Percentiles rank a stretch among this genome's conserved stretches.
Conservation (phyloP, 2,113 vertebrate species). For the Manacus vitellinus region DNA sequence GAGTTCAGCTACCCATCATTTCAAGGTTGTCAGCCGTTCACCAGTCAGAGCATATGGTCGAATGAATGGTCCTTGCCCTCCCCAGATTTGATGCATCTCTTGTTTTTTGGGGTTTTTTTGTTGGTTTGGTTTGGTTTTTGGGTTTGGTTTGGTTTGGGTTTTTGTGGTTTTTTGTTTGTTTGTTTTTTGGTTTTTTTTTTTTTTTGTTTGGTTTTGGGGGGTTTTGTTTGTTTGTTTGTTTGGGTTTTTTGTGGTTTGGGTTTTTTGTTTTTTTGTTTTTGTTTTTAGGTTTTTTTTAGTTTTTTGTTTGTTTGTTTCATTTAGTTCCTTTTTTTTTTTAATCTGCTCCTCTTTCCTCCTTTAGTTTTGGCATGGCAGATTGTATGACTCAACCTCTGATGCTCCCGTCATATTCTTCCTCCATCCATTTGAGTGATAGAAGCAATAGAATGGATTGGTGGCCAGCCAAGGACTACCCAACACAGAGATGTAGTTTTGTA, state of each 20-base stretch:
- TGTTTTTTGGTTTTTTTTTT: neutral
- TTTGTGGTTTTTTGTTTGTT: neutral
- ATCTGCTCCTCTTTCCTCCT: neutral
- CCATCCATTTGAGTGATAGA: neutral
- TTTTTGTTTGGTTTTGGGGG: too few species aligned
- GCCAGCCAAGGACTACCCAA: neutral
- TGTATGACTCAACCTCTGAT: fast-evolving
- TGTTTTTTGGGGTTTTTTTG: neutral
- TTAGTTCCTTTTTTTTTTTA: neutral
- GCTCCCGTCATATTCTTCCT: fast-evolving
- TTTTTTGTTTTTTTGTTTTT: too few species aligned
- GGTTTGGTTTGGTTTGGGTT: neutral
- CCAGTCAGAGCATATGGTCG: neutral
- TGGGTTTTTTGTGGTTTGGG: too few species aligned
- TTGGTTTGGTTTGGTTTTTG: neutral
- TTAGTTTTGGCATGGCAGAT: neutral
- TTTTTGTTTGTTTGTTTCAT: neutral
- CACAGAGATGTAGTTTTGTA: neutral
- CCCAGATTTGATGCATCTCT: neutral
- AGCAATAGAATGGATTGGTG: neutral
- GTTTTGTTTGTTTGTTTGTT: neutral
- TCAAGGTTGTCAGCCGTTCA: neutral
- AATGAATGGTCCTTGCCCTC: neutral
- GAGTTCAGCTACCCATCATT: neutral
- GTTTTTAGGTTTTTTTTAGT: too few species aligned